These are phyloP conservation scores for Chanos chanos DNA, from an alignment of 2,797 vertebrate species.

Conservation along the genomic window DNA sequence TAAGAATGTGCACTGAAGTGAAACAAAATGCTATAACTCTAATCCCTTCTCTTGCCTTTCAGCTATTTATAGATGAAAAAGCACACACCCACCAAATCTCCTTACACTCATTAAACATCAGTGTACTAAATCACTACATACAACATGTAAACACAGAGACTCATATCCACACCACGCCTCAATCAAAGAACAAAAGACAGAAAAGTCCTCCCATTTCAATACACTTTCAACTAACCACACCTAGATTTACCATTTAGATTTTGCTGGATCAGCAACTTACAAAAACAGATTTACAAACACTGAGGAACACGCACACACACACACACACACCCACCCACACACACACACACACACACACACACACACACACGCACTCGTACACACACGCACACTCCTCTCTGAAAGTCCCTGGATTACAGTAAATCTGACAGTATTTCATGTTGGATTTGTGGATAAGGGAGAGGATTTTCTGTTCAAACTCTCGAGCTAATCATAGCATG, in stretches of 20 bases:
- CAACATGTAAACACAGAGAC: conserved; percentile 10
- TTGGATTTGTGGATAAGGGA: conserved; percentile 73
- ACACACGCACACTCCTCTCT: conserved; percentile 26
- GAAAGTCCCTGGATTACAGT: conserved; percentile 64
- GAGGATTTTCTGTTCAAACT: conserved; percentile 69
- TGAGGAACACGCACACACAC: background rate
- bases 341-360: conserved; percentile 20
- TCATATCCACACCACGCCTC: background rate
- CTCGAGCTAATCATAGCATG: conserved; percentile 62
- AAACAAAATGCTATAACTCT: conserved; percentile 71
- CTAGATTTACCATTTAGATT: background rate
- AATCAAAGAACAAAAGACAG: too few relatives aligned
- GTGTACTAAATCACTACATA: conserved; percentile 29
- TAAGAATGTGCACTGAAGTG: conserved; percentile 73
- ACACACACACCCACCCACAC: conserved; percentile 4
- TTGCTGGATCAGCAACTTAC: background rate
- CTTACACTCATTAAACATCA: conserved; percentile 47
- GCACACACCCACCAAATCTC: conserved; percentile 54
- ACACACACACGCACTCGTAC: background rate
- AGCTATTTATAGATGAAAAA: conserved; percentile 69
- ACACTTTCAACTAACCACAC: background rate
- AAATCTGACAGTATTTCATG: conserved; percentile 77
- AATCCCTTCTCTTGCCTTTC: conserved; percentile 70
- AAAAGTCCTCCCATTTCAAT: too few relatives aligned
- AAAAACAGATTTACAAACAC: background rate